Conservation (phyloP, 1,140 invertebrate species). For the Caenorhabditis tropicalis region DNA sequence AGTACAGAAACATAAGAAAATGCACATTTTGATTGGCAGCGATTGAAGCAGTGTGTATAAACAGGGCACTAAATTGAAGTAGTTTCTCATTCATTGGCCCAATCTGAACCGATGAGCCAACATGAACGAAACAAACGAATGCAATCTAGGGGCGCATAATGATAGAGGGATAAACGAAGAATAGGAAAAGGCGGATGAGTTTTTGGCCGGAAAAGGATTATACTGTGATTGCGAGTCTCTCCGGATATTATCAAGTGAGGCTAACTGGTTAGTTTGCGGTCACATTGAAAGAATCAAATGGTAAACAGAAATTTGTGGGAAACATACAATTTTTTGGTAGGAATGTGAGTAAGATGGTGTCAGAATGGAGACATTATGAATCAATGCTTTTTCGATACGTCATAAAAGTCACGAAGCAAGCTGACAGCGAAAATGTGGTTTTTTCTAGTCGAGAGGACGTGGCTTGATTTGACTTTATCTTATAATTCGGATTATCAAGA, state of each 20-base stretch:
- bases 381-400: too few relatives aligned
- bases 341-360: too few relatives aligned
- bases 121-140: background rate
- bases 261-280: too few relatives aligned
- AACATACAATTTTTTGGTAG: too few relatives aligned
- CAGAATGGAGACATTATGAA: too few relatives aligned
- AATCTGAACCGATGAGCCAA: background rate
- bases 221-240: conserved; percentile 1
- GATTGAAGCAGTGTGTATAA: background rate
- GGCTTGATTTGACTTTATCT: background rate
- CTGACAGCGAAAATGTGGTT: too few relatives aligned
- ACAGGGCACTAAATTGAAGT: background rate
- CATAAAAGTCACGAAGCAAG: background rate
- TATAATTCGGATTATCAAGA: conserved; percentile 14
- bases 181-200: background rate
- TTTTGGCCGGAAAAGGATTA: background rate
- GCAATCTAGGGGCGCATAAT: background rate
- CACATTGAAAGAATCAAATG: too few relatives aligned
- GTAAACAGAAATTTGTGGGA: too few relatives aligned
- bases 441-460: background rate
- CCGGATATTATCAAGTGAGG: conserved; percentile 34
- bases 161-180: background rate
- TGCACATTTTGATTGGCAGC: background rate
- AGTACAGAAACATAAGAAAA: background rate
- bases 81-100: background rate